Conservation (phyloP, 2,888 invertebrate genomes). For the Eumerus sabulonum region DNA sequence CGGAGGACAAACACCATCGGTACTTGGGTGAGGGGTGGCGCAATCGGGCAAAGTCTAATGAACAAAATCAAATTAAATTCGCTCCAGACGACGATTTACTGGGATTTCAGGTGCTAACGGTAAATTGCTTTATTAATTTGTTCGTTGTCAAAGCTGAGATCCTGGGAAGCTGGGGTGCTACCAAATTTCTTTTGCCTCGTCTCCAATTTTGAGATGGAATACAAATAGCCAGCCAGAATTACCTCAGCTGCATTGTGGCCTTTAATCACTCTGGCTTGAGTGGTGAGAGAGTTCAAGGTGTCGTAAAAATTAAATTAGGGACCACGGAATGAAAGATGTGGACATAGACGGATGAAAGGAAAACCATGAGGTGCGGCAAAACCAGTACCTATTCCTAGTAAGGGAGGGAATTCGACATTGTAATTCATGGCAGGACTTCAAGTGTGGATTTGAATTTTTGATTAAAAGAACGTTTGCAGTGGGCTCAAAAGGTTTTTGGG, state of each 20-base stretch:
- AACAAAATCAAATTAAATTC: constrained; percentile 69
- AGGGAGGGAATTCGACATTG: constrained; percentile 29
- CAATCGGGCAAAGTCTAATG: constrained; percentile 57
- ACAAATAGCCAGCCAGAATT: constrained; percentile 18
- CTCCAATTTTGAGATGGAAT: neutral
- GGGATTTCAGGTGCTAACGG: constrained; percentile 68
- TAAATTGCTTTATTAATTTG: constrained; percentile 69
- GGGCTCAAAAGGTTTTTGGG: constrained; percentile 19
- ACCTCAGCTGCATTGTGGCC: constrained; percentile 55
- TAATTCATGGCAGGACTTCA: constrained; percentile 37
- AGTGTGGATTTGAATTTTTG: constrained; percentile 64
- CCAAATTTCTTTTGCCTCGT: neutral
- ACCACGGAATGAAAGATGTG: constrained; percentile 62
- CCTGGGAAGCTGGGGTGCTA: constrained; percentile 51
- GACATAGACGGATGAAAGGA: constrained; percentile 42
- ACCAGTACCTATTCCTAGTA: neutral
- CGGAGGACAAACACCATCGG: neutral
- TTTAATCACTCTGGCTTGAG: constrained; percentile 53
- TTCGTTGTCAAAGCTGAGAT: constrained; percentile 34
- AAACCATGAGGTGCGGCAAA: neutral
- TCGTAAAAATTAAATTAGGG: constrained; percentile 68
- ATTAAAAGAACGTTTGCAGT: constrained; percentile 37
- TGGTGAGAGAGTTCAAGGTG: constrained; percentile 43
- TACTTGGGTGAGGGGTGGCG: neutral
- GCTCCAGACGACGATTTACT: constrained; percentile 69